These are phyloP conservation scores for Equus quagga DNA, from an alignment of 2,113 vertebrate genomes.

Conservation along the genomic window DNA sequence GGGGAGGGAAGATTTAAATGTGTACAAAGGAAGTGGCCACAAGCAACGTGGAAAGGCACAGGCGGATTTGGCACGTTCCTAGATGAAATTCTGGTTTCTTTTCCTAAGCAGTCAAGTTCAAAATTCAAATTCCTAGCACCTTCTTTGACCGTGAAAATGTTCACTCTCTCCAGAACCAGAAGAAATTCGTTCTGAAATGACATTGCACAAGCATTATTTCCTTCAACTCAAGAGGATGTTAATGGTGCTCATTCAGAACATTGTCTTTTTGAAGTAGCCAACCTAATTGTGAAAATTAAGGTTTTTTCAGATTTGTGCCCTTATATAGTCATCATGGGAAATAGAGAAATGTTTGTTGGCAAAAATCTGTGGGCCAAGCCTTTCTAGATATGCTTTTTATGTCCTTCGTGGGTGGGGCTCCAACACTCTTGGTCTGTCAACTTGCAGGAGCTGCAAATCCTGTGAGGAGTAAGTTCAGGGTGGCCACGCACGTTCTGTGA, in stretches of 20 bases:
- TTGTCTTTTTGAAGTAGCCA: not conserved
- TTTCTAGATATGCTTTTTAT: not conserved
- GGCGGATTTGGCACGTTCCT: not conserved
- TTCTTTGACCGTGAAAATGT: constrained; percentile 4
- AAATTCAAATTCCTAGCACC: not conserved
- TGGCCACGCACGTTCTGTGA: not conserved
- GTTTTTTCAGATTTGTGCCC: not conserved
- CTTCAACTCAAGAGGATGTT: not conserved
- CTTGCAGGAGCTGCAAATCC: not conserved
- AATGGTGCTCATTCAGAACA: not conserved
- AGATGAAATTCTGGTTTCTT: not conserved
- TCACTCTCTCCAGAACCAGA: not conserved
- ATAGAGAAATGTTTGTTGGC: not conserved
- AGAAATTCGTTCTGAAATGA: not conserved
- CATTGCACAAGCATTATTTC: not conserved
- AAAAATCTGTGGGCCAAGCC: not conserved
- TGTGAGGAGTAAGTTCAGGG: not conserved
- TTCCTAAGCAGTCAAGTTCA: not conserved
- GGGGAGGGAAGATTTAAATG: not conserved
- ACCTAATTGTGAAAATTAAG: not conserved
- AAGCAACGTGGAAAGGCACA: not conserved
- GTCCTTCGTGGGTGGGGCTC: not conserved
- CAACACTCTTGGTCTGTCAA: not conserved
- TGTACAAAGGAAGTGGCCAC: not conserved
- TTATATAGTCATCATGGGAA: not conserved